A percentile compares a stretch with the other conserved stretches of the same genome.
Conservation (phyloP, 1,140 invertebrate genomes). For the Drosophila arizonae region DNA sequence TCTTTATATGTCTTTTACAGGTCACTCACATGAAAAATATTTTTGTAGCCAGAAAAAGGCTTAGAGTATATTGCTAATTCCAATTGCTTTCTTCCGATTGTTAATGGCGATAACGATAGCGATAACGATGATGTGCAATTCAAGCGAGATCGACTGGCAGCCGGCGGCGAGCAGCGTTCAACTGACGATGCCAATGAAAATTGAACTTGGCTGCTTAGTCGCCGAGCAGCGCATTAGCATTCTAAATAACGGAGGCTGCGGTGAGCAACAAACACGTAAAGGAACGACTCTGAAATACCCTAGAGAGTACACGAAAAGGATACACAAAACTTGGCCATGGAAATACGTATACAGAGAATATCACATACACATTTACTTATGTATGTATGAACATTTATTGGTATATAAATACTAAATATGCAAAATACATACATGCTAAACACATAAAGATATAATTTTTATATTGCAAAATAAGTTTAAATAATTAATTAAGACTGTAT, state of each 20-base stretch:
- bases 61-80: background rate
- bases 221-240: slow-evolving; percentile 31
- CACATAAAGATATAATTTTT: too few relatives aligned
- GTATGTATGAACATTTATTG: too few relatives aligned
- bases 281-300: slow-evolving; percentile 3
- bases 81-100: background rate
- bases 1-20: background rate
- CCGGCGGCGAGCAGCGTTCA: slow-evolving; percentile 45
- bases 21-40: background rate
- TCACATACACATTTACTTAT: too few relatives aligned
- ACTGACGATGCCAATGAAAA: slow-evolving; percentile 25
- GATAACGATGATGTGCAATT: slow-evolving; percentile 23
- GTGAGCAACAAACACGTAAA: background rate
- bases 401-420: too few relatives aligned
- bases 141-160: slow-evolving; percentile 44
- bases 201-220: background rate
- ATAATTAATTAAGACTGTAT: too few relatives aligned
- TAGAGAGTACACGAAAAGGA: background rate
- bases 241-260: background rate
- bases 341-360: too few relatives aligned
- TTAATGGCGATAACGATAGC: background rate
- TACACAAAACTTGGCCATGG: too few relatives aligned
- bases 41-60: too few relatives aligned
- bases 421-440: too few relatives aligned
- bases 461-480: too few relatives aligned